Conservation (phyloP, 2,113 vertebrate genomes). For the Anser cygnoides region DNA sequence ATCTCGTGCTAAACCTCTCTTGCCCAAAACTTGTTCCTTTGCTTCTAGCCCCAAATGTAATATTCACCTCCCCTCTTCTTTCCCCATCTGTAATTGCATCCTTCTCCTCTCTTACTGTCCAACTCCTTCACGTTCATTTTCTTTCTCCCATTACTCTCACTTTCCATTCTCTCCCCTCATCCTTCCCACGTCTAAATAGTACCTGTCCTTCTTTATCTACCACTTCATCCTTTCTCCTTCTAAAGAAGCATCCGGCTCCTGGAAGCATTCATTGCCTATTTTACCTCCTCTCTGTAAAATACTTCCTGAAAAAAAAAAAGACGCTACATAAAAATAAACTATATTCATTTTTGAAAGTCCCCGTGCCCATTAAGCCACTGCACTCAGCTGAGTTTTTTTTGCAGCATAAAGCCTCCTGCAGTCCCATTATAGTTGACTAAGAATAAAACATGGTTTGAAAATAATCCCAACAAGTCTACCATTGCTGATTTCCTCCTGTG, state of each 20-base stretch:
- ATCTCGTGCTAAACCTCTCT: neutral
- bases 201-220: neutral
- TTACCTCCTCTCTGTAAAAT: neutral
- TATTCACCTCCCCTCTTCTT: neutral
- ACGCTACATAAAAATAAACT: slow-evolving; percentile 63
- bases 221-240: neutral
- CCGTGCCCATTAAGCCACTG: slow-evolving; percentile 40
- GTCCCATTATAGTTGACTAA: slow-evolving; percentile 55
- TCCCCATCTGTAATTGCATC: neutral
- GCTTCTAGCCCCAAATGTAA: neutral
- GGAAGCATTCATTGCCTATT: neutral
- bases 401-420: slow-evolving; percentile 63
- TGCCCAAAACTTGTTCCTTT: neutral
- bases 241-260: neutral
- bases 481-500: slow-evolving; percentile 13
- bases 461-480: slow-evolving; percentile 23
- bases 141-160: slow-evolving; percentile 13
- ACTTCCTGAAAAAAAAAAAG: neutral
- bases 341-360: slow-evolving; percentile 18
- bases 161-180: neutral
- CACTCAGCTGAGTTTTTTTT: slow-evolving; percentile 57
- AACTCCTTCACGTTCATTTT: neutral
- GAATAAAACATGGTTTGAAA: slow-evolving; percentile 44
- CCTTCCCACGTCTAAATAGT: neutral
- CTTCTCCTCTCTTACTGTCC: neutral